Evolutionary conservation across 2,797 vertebrate species (phyloP).

Genomic region (Crocidura indochinensis): DNA sequence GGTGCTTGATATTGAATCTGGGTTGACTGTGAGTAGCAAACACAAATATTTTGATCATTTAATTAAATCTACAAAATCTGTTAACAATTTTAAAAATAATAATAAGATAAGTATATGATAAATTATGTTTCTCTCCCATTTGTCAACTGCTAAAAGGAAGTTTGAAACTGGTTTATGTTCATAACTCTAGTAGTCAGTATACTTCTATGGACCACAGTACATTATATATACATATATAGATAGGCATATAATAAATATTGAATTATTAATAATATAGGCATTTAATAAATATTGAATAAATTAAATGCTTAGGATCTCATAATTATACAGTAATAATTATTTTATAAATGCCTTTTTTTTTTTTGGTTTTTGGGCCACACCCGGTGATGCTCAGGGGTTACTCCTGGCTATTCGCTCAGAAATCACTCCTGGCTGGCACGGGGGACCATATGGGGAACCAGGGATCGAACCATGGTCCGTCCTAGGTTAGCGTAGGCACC

Average conservation of each 20-base stretch:
- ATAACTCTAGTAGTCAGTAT: background rate
- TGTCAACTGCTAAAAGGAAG: conserved; percentile 10
- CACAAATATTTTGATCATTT: conserved; percentile 35
- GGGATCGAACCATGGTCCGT: too few relatives aligned
- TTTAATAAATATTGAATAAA: background rate
- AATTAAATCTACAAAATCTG: conserved; percentile 48
- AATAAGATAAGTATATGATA: conserved; percentile 10
- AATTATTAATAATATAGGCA: too few relatives aligned
- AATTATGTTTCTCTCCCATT: background rate
- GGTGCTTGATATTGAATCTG: too few relatives aligned
- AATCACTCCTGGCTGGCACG: too few relatives aligned
- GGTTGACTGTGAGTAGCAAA: background rate
- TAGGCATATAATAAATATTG: background rate
- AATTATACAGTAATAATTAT: background rate
- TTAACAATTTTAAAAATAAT: conserved; percentile 51
- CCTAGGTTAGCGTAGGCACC: too few relatives aligned
- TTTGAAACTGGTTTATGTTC: conserved; percentile 11
- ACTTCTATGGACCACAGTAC: background rate
- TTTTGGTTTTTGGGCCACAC: too few relatives aligned
- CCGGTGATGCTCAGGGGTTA: too few relatives aligned
- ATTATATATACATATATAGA: background rate
- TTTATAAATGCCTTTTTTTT: background rate
- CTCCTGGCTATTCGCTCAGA: too few relatives aligned
- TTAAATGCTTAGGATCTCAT: background rate
- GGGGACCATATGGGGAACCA: too few relatives aligned